Conservation (phyloP, 2,797 vertebrate species). For the Clarias platycephalus region DNA sequence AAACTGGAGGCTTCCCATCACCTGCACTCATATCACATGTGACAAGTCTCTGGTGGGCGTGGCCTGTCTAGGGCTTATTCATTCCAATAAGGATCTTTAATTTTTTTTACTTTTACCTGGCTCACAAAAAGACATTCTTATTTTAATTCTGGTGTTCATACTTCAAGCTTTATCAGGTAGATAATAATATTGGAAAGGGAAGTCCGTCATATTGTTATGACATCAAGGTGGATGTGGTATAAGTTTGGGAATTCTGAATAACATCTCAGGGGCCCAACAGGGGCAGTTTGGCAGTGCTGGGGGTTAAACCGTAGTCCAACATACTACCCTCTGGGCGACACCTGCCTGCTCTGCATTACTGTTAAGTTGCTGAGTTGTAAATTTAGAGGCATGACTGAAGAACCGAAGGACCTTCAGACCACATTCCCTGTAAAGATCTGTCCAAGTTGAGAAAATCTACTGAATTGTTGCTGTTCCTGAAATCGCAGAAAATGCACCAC, state of each 20-base stretch:
- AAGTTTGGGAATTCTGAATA: background rate
- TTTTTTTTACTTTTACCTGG: no score
- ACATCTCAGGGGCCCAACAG: background rate
- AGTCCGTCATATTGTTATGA: background rate
- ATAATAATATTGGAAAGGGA: background rate
- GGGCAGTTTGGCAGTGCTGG: no score
- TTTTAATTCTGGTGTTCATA: no score
- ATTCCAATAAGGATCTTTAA: background rate
- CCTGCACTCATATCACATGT: background rate
- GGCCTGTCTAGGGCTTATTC: background rate
- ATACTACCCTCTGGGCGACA: no score
- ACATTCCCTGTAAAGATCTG: background rate
- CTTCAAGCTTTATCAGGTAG: background rate
- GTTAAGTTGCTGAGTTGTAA: background rate
- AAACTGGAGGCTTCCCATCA: background rate
- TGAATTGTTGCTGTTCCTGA: background rate
- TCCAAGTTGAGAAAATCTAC: background rate
- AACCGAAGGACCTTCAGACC: background rate
- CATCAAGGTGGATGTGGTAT: background rate
- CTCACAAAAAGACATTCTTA: no score
- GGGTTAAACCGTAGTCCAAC: no score
- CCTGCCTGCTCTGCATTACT: no score
- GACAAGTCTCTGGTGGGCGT: background rate
- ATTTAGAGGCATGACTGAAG: background rate
- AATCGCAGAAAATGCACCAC: background rate